Conservation (phyloP, 2,797 vertebrate genomes). For the Megalops cyprinoides region DNA sequence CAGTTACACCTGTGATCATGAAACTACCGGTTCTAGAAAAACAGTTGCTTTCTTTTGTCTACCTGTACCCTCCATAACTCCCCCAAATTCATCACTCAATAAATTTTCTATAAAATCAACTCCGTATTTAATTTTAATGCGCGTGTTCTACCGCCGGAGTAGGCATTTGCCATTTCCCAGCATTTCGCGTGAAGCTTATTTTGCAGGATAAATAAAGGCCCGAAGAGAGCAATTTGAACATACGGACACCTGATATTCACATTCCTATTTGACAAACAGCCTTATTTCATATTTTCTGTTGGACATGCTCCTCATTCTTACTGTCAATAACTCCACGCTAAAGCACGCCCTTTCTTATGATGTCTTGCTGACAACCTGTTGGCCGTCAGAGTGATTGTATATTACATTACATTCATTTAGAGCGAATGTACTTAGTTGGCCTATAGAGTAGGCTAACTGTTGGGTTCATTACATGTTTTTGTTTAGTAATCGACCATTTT, state of each 20-base stretch:
- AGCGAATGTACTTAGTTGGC: too few relatives aligned
- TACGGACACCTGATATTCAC: background rate
- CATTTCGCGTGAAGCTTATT: background rate
- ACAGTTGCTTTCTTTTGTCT: background rate
- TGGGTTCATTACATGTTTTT: too few relatives aligned
- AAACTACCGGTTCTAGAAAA: conserved; percentile 1
- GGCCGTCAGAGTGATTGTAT: too few relatives aligned
- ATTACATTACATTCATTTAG: too few relatives aligned
- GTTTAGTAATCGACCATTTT: too few relatives aligned
- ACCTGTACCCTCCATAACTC: background rate
- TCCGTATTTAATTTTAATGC: background rate
- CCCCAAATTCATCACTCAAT: conserved; percentile 5
- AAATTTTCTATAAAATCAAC: conserved; percentile 26
- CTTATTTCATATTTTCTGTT: background rate
- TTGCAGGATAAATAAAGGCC: background rate
- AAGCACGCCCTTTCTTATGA: too few relatives aligned
- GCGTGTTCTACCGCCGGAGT: background rate
- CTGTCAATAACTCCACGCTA: background rate
- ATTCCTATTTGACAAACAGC: background rate
- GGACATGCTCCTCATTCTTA: background rate
- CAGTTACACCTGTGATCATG: background rate
- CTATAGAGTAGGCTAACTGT: too few relatives aligned
- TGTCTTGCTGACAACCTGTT: too few relatives aligned
- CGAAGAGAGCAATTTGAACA: background rate
- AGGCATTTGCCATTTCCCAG: background rate